Evolutionary conservation across 2,888 invertebrate species (phyloP), one percentile per base, ranked within the genome.

Genomic region (Xylota segnis): DNA sequence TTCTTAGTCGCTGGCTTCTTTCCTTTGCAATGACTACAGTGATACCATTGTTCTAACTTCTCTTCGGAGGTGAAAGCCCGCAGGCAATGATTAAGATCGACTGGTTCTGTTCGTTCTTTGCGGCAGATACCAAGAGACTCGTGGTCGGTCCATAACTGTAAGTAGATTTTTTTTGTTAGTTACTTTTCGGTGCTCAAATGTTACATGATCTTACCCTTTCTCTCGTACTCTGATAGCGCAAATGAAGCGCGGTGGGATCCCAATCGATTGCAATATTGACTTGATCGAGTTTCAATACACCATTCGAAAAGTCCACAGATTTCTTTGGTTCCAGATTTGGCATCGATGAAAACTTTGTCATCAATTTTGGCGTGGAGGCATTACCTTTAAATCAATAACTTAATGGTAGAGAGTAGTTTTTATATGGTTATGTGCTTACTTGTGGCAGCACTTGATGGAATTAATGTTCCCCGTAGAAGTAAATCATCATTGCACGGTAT

Each of bases 181-280:
- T 16, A n/a, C 3, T 1, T 0, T 9, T 10, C 16, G 2, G 14
- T 9, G 3, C 2, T 5, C n/a, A n/a, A n/a, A n/a, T 34, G 6
- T 14, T 2, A 40, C 43, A 34, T n/a, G 14, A 23, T 2, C 90
- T 87, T 88, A 95, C 96, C 93, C 94, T 94, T 92, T 97, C 97
- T 89, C 95, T 93, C 1, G 96, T 95, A 89, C 95, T 94, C 92
- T 97, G 96, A 93, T 97, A 98, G 45, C 98, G 94, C 89, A 98
- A 94, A 93, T 98, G 98, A 89, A 98, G 93, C 56, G 98, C 98
- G 0, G 98, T 98, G 82, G 97, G 97, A 92, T 98, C 98, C 98
- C 98, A 98, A 93, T 98, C 98, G 86, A 98, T 96, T 87, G 97
- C 97, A 88, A 98, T 94, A 58, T 90, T 91, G 66, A 91, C 90